These are phyloP conservation scores for Cromileptes altivelis DNA, from an alignment of 2,113 vertebrate species.

Conservation along the genomic window DNA sequence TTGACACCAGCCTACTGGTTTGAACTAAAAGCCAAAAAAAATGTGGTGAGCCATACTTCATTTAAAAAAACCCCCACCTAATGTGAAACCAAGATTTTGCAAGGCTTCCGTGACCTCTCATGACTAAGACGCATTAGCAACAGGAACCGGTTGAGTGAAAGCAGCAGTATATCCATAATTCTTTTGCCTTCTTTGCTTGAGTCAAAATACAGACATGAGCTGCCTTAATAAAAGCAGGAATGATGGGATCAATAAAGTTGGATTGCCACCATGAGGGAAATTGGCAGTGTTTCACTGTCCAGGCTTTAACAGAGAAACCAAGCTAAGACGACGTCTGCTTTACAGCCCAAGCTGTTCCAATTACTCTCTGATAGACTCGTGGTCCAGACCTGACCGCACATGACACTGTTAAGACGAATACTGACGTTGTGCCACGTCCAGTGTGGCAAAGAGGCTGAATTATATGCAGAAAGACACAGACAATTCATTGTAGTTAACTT, in stretches of 20 bases:
- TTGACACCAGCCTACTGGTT: slow-evolving; percentile 20
- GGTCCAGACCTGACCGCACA: slow-evolving; percentile 39
- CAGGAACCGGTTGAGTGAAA: background rate
- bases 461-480: slow-evolving; percentile 31
- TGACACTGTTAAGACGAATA: slow-evolving; percentile 36
- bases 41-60: background rate
- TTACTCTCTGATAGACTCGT: slow-evolving; percentile 66
- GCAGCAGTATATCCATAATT: background rate
- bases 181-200: slow-evolving; percentile 10
- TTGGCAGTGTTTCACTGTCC: slow-evolving; percentile 56
- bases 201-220: slow-evolving; percentile 40
- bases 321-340: slow-evolving; percentile 59
- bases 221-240: slow-evolving; percentile 70
- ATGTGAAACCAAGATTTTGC: slow-evolving; percentile 34
- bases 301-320: slow-evolving; percentile 58
- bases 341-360: slow-evolving; percentile 65
- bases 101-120: background rate
- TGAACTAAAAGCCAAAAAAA: slow-evolving; percentile 2
- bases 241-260: slow-evolving; percentile 75
- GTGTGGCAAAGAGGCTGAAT: slow-evolving; percentile 9
- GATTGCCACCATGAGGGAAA: slow-evolving; percentile 67
- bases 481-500: slow-evolving; percentile 33
- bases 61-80: slow-evolving; percentile 1
- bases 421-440: slow-evolving; percentile 6
- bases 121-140: slow-evolving; percentile 13